Evolutionary conservation across 2,113 vertebrate species (phyloP).

Genomic region (Sceloporus undulatus): DNA sequence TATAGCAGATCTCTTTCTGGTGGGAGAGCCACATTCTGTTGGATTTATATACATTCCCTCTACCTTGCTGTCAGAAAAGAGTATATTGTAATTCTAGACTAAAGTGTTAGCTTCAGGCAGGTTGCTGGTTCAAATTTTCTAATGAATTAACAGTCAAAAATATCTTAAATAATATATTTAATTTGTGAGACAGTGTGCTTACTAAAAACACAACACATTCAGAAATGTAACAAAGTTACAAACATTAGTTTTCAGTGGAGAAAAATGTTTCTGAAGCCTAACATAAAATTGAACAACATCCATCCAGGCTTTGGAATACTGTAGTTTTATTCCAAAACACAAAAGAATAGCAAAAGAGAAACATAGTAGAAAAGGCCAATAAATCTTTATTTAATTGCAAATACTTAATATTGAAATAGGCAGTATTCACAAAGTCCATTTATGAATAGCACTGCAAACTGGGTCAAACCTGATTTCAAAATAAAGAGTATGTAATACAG

Average conservation of each 20-base stretch:
- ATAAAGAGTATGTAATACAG: neutral
- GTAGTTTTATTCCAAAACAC: neutral
- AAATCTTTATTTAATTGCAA: neutral
- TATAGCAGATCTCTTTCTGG: neutral
- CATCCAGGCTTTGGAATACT: neutral
- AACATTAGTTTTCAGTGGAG: neutral
- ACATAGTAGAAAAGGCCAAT: neutral
- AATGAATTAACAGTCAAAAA: too few species aligned
- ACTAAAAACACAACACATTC: neutral
- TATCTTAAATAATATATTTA: too few species aligned
- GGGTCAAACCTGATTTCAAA: neutral
- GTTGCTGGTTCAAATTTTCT: too few species aligned
- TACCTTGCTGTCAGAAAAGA: neutral
- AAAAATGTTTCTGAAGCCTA: neutral
- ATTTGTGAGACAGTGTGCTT: too few species aligned
- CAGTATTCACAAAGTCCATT: neutral
- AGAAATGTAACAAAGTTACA: neutral
- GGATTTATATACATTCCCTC: neutral
- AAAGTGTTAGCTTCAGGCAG: too few species aligned
- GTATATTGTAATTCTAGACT: neutral
- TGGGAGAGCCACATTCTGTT: neutral
- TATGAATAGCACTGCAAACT: neutral
- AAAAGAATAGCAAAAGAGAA: neutral
- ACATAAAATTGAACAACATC: neutral
- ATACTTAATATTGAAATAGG: neutral